phyloP scores from a whole-genome alignment of 2,888 invertebrate genomes.

The Drepana falcataria region DNA sequence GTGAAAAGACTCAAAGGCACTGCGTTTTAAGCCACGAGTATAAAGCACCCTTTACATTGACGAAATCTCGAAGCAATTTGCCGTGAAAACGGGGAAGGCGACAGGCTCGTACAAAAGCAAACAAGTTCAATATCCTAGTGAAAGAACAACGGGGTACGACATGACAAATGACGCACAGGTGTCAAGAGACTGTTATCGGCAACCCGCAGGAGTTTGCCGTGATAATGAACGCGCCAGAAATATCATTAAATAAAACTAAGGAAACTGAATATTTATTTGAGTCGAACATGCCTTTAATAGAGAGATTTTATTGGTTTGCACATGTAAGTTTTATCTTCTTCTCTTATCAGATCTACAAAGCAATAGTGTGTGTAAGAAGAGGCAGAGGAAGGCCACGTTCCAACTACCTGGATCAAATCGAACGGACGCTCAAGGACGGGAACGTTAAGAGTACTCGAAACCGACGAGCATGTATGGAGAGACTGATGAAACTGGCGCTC shows the following conservation, averaged over 20 bases:
- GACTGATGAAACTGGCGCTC: too few species aligned
- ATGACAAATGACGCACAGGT: constrained; percentile 74
- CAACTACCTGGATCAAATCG: too few species aligned
- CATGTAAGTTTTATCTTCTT: too few species aligned
- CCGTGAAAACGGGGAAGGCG: constrained; percentile 42
- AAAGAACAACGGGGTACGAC: constrained; percentile 48
- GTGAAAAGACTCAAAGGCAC: constrained; percentile 30
- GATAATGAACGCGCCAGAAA: constrained; percentile 25
- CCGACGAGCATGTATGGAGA: too few species aligned
- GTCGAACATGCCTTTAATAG: too few species aligned
- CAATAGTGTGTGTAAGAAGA: too few species aligned
- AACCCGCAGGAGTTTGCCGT: constrained; percentile 31
- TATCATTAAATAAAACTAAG: constrained; percentile 8
- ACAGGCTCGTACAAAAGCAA: constrained; percentile 43
- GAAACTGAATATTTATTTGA: too few species aligned
- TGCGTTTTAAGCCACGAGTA: constrained; percentile 22
- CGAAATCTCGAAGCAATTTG: constrained; percentile 48
- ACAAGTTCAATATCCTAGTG: constrained; percentile 45
- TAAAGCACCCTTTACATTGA: constrained; percentile 23
- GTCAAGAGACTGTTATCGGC: constrained; percentile 50
- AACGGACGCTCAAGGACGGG: too few species aligned
- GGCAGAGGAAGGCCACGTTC: too few species aligned
- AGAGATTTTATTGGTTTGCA: neutral
- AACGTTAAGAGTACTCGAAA: too few species aligned
- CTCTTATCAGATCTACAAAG: too few species aligned